Conservation (phyloP, 92 coral and sea anemone species). For the Montipora capitata region DNA sequence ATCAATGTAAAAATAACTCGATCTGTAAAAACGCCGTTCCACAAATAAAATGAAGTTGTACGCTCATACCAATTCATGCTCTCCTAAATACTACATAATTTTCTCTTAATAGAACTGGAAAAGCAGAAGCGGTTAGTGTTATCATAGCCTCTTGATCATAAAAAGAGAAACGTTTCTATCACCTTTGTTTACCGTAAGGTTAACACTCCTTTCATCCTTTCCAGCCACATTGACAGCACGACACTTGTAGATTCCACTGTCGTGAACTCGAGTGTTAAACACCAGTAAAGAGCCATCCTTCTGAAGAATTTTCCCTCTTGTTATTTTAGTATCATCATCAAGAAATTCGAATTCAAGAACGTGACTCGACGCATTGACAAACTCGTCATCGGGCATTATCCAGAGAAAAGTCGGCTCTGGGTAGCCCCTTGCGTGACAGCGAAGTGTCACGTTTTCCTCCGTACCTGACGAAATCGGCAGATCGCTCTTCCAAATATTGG, state of each 20-base stretch:
- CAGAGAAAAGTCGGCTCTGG: constrained; percentile 73
- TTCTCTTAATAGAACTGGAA: too few species aligned
- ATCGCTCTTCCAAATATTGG: constrained; percentile 43
- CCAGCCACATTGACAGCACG: constrained; percentile 70
- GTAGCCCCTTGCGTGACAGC: constrained; percentile 72
- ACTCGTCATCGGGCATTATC: constrained; percentile 60
- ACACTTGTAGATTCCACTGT: constrained; percentile 79
- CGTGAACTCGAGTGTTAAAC: constrained; percentile 52
- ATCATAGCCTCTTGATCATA: too few species aligned
- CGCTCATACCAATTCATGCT: too few species aligned
- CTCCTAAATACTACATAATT: too few species aligned
- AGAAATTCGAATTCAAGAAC: constrained; percentile 43
- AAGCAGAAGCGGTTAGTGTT: too few species aligned
- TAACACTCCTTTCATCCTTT: constrained; percentile 41
- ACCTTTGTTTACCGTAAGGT: constrained; percentile 77
- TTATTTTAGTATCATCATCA: constrained; percentile 58
- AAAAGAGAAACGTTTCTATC: background rate
- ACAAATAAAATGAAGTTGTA: too few species aligned
- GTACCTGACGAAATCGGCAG: constrained; percentile 56
- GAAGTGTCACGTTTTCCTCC: constrained; percentile 78
- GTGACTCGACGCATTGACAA: constrained; percentile 38
- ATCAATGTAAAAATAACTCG: too few species aligned
- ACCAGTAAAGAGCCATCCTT: constrained; percentile 76
- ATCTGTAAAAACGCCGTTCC: too few species aligned
- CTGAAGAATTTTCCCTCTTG: constrained; percentile 52